phyloP scores from a whole-genome alignment of 2,113 vertebrate species.

The Ammodytes dubius region DNA sequence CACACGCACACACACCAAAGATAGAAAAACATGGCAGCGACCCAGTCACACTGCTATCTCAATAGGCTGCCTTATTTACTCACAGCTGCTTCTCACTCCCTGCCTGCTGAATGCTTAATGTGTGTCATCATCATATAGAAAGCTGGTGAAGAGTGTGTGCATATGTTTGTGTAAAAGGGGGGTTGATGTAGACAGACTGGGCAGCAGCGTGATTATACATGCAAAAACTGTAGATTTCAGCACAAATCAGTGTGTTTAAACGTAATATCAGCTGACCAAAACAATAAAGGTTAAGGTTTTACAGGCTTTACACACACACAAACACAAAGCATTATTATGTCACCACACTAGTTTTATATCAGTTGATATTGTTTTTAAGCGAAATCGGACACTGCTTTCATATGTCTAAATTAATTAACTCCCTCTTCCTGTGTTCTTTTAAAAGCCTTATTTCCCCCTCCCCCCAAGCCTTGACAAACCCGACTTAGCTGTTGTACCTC shows the following conservation, averaged over 20 bases:
- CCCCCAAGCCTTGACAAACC: conserved; percentile 1
- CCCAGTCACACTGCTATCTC: conserved; percentile 69
- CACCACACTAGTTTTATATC: conserved; percentile 17
- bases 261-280: conserved; percentile 44
- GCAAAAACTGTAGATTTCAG: conserved; percentile 12
- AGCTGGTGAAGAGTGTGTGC: conserved; percentile 7
- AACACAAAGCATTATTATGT: conserved; percentile 4
- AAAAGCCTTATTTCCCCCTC: conserved; percentile 9
- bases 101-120: conserved; percentile 44
- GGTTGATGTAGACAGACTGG: not conserved
- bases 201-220: not conserved
- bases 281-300: conserved; percentile 51
- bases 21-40: conserved; percentile 84
- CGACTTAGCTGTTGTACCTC: conserved; percentile 87
- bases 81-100: conserved; percentile 83
- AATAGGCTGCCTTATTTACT: conserved; percentile 89
- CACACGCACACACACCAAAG: conserved; percentile 82
- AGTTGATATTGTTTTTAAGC: conserved; percentile 27
- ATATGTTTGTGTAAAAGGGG: conserved; percentile 30
- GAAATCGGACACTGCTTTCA: conserved; percentile 29
- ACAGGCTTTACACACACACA: conserved; percentile 17
- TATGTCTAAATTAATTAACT: conserved; percentile 41
- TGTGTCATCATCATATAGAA: conserved; percentile 30
- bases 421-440: conserved; percentile 5
- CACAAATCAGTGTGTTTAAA: conserved; percentile 15